Evolutionary conservation across 1,140 invertebrate species (phyloP), one percentile per base, ranked within the genome.

Genomic region (Lasioglossum albipes): DNA sequence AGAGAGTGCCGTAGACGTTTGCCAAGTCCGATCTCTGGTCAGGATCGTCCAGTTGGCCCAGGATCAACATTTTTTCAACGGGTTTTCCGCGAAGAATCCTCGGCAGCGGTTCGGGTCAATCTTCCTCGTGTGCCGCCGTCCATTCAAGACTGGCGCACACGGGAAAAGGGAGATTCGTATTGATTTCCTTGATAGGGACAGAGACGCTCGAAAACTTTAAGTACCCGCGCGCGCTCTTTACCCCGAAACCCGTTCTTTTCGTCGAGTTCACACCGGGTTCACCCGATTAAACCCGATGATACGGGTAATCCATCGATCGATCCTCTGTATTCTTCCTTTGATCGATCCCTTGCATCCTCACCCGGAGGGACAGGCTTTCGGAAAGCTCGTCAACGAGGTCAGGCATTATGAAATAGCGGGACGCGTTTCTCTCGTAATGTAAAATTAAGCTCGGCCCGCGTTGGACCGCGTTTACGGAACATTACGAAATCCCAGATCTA

Each of bases 81-180:
- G 67, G 72, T 88, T 79, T 36, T 61, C 62, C 16, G 13, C 36
- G 36, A 36, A 27, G 62, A 52, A 22, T 77, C 54, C 65, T 68
- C 70, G 20, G 45, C 57, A 27, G 57, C 41, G 42, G 10, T 64
- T 66, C 70, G 57, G 73, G 61, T 77, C 66, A 69, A 72, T 52
- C 22, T 79, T 86, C 79, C 62, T 79, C 67, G 71, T 83, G 72
- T 81, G 64, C 22, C 54, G 42, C 67, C 54, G 79, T 86, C 75
- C 66, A 87, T 86, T 82, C 68, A 84, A 88, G 76, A 81, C 77
- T 69, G 78, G 79, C 82, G 83, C 84, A 82, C 75, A 83, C 75
- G 79, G 69, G 85, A 89, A 89, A 91, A 88, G 88, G 84, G 84
- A 68, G 66, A 90, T 91, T 90, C 86, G 78, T 91, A 91, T 91